Percentiles rank a stretch among this genome's conserved stretches.
Evolutionary conservation across 2,797 vertebrate genomes (phyloP).

Genomic region (Hephaestus fuliginosus): DNA sequence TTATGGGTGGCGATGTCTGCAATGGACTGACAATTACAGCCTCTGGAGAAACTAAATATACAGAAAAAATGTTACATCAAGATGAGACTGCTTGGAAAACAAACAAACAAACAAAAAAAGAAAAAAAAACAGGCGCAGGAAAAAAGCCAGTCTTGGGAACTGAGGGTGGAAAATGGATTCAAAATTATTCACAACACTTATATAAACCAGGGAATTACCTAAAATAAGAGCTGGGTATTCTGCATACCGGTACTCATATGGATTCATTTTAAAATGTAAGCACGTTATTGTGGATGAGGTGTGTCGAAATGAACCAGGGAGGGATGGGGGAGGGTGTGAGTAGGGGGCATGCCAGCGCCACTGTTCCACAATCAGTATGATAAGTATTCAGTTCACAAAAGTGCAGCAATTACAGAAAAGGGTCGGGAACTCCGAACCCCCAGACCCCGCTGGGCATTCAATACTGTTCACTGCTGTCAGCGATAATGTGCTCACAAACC

Average conservation of each 20-base stretch:
- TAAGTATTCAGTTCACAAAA: conserved; percentile 79
- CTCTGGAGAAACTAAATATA: conserved; percentile 32
- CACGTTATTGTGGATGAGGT: conserved; percentile 36
- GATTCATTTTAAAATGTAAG: conserved; percentile 46
- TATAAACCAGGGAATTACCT: conserved; percentile 35
- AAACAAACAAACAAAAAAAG: not conserved
- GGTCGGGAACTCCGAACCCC: conserved; percentile 25
- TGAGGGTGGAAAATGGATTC: conserved; percentile 26
- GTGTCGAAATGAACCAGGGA: conserved; percentile 13
- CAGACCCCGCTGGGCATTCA: conserved; percentile 60
- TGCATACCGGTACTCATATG: conserved; percentile 23
- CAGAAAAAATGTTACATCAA: conserved; percentile 50
- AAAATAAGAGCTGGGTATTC: conserved; percentile 54
- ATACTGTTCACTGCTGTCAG: conserved; percentile 74
- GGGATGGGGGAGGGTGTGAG: conserved; percentile 20
- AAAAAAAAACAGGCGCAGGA: conserved; percentile 8
- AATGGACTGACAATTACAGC: conserved; percentile 35
- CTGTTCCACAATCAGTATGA: conserved; percentile 68
- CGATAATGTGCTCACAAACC: conserved; percentile 72
- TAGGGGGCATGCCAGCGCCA: conserved; percentile 68
- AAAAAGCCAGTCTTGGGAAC: conserved; percentile 35
- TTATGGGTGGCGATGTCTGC: conserved; percentile 21
- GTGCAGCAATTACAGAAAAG: conserved; percentile 77
- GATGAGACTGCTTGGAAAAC: conserved; percentile 24
- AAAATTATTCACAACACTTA: conserved; percentile 51